Base-by-base conservation (phyloP, 2,113 vertebrate genomes). In the Coptodon rendalli region DNA sequence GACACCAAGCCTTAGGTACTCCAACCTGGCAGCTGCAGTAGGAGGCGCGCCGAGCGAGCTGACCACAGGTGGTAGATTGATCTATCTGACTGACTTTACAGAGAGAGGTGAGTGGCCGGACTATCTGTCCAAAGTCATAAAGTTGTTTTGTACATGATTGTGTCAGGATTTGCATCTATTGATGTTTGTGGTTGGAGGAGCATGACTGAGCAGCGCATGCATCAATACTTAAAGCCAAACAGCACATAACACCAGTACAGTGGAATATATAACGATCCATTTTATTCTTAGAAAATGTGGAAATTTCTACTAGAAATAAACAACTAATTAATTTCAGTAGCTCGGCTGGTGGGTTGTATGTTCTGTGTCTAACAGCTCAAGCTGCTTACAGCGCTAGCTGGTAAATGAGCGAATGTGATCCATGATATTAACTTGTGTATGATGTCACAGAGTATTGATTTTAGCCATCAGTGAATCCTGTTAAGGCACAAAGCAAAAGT, bases 101-200 rank as follows among this genome's bases (percentile, higher is more conserved):
- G 83, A 73, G 66, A 48, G 79, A 90, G 89, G 59, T 63, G 90
- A 90, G 88, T 89, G 89, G 85, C 84, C 29, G 43, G 83, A 79
- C 63, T 76, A 50, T n/a, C 93, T 95, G 94, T 95, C 95, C 76
- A 80, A 88, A 95, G 91, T 87, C 87, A 94, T 96, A 90, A 95
- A 31, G 82, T 76, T 92, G 82, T 86, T 91, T 88, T 89, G 57
- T 86, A 87, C 90, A 90, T 92, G 92, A 94, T 31, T 86, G 82
- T 91, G 82, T 88, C 84, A 81, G 57, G 53, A 91, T 87, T 63
- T 56, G 78, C 78, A 85, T 81, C 81, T 93, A 92, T 91, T 86
- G 89, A 95, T 89, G 31, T 94, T 94, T 93, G 71, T 84, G 87
- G 84, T 52, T 87, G 90, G 82, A 83, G 50, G 57, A 89, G 40